Conservation (phyloP, 2,797 vertebrate genomes). For the Lutjanus argentimaculatus region DNA sequence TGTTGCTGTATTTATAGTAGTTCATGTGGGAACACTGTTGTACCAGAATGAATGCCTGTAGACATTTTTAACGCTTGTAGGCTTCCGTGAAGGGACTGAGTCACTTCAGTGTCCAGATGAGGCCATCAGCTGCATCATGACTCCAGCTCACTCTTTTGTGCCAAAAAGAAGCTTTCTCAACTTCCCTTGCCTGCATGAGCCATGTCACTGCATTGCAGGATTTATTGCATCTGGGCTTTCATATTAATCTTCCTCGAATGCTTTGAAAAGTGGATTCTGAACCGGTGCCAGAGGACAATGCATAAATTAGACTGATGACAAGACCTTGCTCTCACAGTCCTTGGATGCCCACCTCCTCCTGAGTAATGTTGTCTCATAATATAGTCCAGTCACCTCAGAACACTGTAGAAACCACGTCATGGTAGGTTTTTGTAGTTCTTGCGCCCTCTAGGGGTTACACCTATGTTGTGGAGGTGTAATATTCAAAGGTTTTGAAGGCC, state of each 20-base stretch:
- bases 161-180: conserved; percentile 39
- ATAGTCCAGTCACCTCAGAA: conserved; percentile 37
- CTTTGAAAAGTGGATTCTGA: conserved; percentile 57
- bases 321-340: conserved; percentile 46
- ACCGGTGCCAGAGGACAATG: conserved; percentile 46
- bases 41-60: not conserved
- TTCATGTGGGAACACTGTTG: not conserved
- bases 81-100: not conserved
- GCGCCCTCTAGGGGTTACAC: conserved; percentile 40
- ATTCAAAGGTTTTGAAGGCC: conserved; percentile 64
- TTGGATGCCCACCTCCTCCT: conserved; percentile 42
- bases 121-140: conserved; percentile 28
- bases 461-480: conserved; percentile 49
- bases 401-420: conserved; percentile 21
- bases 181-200: conserved; percentile 28
- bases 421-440: conserved; percentile 30
- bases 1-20: not conserved
- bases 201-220: conserved; percentile 45
- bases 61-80: conserved; percentile 14
- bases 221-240: conserved; percentile 58
- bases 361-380: conserved; percentile 31
- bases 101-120: conserved; percentile 28
- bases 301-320: conserved; percentile 56
- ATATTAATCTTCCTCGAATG: conserved; percentile 55
- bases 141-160: conserved; percentile 41